Percentiles rank a stretch among this genome's conserved stretches.
These are phyloP conservation scores for Dipus sagitta DNA, from an alignment of 2,797 vertebrate genomes.

Conservation along the genomic window DNA sequence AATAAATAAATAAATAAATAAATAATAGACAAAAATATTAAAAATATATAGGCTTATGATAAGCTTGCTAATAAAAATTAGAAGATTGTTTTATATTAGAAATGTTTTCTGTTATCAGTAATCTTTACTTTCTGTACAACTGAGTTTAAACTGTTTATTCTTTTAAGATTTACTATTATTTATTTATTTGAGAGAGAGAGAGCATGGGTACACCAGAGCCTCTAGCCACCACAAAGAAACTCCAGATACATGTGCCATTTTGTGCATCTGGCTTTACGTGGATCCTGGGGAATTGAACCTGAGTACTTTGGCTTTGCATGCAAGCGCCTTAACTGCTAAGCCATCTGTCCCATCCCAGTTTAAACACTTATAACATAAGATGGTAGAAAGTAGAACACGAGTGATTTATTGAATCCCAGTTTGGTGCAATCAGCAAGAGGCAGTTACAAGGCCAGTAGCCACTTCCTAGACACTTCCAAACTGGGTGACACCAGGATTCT, in stretches of 20 bases:
- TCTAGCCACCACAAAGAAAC: no score
- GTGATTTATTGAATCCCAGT: neutral
- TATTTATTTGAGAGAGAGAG: no score
- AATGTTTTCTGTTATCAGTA: slow-evolving; percentile 46
- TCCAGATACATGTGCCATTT: no score
- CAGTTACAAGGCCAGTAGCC: neutral
- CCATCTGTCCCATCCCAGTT: neutral
- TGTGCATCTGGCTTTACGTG: no score
- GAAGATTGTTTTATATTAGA: neutral
- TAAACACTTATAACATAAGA: neutral
- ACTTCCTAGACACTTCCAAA: neutral
- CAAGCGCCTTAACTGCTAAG: no score
- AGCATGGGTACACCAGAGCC: no score
- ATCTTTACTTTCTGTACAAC: slow-evolving; percentile 9
- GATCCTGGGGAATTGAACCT: no score
- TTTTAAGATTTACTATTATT: no score
- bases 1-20: no score
- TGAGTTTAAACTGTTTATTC: slow-evolving; percentile 57
- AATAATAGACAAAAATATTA: neutral
- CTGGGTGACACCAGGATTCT: neutral
- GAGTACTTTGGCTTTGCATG: no score
- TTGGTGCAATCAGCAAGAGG: neutral
- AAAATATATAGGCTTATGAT: neutral
- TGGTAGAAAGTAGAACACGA: neutral
- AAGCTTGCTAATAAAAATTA: slow-evolving; percentile 31